A percentile compares a stretch with the other conserved stretches of the same genome.
These are phyloP conservation scores for Micromussa lordhowensis DNA, from an alignment of 92 coral and sea anemone genomes.

Conservation along the genomic window DNA sequence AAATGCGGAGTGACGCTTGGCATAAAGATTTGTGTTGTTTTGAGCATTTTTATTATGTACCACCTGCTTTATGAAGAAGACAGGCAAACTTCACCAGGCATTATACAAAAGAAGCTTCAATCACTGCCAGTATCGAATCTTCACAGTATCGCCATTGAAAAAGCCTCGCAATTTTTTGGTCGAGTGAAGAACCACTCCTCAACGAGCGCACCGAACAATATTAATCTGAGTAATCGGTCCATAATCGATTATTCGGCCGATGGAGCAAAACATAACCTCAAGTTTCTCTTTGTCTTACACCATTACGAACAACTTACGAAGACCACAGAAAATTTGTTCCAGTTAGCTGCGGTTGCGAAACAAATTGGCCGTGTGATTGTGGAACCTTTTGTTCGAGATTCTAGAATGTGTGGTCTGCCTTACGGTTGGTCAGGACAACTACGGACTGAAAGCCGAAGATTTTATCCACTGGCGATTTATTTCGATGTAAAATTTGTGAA, in stretches of 20 bases:
- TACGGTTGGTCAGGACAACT: conserved; percentile 88
- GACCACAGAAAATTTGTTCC: conserved; percentile 92
- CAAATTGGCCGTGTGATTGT: conserved; percentile 78
- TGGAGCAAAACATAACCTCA: conserved; percentile 47
- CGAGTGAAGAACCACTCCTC: not conserved
- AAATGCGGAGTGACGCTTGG: conserved; percentile 9
- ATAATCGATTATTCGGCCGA: not conserved
- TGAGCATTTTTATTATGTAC: conserved; percentile 32
- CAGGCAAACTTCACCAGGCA: not conserved
- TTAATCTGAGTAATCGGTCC: not conserved
- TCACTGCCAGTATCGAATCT: not conserved
- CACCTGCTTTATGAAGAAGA: conserved; percentile 25
- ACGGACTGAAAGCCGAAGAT: conserved; percentile 76
- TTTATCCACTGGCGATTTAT: conserved; percentile 85
- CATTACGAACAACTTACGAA: conserved; percentile 97
- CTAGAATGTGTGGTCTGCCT: conserved; percentile 96
- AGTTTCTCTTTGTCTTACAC: conserved; percentile 85
- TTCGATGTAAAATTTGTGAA: conserved; percentile 84
- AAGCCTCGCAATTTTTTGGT: not conserved
- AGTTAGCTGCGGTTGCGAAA: conserved; percentile 86
- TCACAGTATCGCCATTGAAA: not conserved
- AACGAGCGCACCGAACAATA: not conserved
- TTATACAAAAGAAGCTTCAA: conserved; percentile 3
- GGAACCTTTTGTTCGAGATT: conserved; percentile 95
- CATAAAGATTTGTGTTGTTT: conserved; percentile 14